Evolutionary conservation across 1,140 invertebrate species (phyloP).

Genomic region (Eumaeus atala): DNA sequence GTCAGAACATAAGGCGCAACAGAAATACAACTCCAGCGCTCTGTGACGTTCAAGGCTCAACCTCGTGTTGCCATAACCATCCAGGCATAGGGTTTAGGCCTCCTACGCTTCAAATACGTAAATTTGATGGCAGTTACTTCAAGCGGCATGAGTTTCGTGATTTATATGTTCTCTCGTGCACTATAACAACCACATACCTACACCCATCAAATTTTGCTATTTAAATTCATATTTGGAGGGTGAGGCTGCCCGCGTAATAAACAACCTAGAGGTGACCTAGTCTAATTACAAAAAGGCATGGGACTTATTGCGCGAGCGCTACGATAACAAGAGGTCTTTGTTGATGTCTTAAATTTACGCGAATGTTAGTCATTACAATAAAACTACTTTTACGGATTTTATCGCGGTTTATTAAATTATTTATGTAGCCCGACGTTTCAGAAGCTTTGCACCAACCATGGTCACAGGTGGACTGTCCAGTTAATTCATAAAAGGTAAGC

Average conservation of each 20-base stretch:
- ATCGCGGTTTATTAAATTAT: too few relatives aligned
- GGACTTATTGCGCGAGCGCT: constrained; percentile 20
- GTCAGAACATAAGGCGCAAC: constrained; percentile 1
- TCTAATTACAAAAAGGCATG: constrained; percentile 20
- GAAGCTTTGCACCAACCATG: too few relatives aligned
- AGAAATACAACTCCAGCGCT: not conserved
- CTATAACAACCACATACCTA: constrained; percentile 6
- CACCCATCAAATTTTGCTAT: not conserved
- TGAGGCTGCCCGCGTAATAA: constrained; percentile 20
- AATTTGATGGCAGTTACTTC: constrained; percentile 21
- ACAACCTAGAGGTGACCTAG: constrained; percentile 19
- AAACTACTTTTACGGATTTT: too few relatives aligned
- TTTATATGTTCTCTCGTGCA: constrained; percentile 22
- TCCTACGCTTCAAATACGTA: constrained; percentile 19
- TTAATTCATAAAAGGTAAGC: constrained; percentile 1
- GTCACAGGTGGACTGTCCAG: too few relatives aligned
- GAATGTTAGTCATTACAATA: too few relatives aligned
- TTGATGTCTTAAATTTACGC: too few relatives aligned
- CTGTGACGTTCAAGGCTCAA: not conserved
- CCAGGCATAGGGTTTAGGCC: constrained; percentile 22
- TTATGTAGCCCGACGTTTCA: too few relatives aligned
- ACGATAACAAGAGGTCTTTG: constrained; percentile 19
- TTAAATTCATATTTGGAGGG: constrained; percentile 13
- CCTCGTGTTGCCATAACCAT: constrained; percentile 15
- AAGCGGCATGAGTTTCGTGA: constrained; percentile 24